Evolutionary conservation across 2,797 vertebrate genomes (phyloP), one percentile per base, ranked within the genome.

Genomic region (Anguilla marmorata): DNA sequence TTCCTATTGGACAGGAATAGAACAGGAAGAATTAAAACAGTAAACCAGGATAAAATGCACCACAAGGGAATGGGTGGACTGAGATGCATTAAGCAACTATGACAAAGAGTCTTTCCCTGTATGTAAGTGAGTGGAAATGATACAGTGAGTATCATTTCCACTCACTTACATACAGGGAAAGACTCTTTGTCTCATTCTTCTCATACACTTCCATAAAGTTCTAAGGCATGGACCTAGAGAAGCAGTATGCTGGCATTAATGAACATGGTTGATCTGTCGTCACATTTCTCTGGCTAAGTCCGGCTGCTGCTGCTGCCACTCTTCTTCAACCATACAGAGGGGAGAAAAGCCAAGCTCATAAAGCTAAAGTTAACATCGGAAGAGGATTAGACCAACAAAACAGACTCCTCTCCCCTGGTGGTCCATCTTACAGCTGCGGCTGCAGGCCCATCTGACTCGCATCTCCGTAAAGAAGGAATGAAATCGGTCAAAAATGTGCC

Each of bases 1-100:
- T 99, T 99, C 96, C 98, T 99, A 91, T 84, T 95, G 88, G 0
- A 79, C 37, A 87, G 69, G 37, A 4, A 0, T 87, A 48, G 0
- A 19, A 19, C 0, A 74, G 24, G 33, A 50, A 19, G 45, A 27
- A 72, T 16, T 5, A 52, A 21, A 41, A 50, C 79, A 50, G 41
- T 1, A 79, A 48, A 48, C 41, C 16, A 48, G 45, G 37, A 82
- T n/a, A 50, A 48, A 8, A 50, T 45, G 30, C 33, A 37, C 16
- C 37, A 37, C 27, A 50, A 82, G 79, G 41, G 45, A 50, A 24
- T 82, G 21, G 41, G 79, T 50, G 74, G 30, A 24, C 0, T 19
- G 74, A 79, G 3, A 45, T 7, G 11, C 30, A 12, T 33, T 1
- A 33, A 30, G 69, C n/a, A 30, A 33, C 69, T 11, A 33, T 74